Percentiles rank a stretch among this genome's conserved stretches.
These are phyloP conservation scores for Acridotheres tristis DNA, from an alignment of 2,797 vertebrate genomes.

Conservation along the genomic window DNA sequence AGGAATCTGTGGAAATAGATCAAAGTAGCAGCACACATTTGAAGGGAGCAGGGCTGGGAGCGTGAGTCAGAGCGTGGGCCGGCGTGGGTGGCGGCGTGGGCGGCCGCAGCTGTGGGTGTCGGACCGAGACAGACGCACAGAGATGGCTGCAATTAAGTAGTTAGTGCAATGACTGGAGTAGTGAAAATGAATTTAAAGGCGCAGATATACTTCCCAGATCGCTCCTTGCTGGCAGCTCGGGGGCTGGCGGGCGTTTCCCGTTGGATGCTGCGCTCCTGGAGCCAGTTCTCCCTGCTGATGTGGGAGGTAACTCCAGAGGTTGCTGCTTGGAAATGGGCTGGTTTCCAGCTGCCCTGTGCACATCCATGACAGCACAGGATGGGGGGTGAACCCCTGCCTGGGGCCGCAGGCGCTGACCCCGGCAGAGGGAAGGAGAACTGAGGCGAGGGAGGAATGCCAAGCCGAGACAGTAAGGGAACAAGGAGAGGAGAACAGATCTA, in stretches of 20 bases:
- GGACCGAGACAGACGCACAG: constrained; percentile 70
- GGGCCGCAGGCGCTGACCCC: fast-evolving
- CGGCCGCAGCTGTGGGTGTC: constrained; percentile 73
- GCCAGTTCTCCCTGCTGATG: not conserved
- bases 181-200: constrained; percentile 68
- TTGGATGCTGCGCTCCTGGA: not conserved
- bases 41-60: constrained; percentile 59
- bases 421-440: not conserved
- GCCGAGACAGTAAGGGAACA: not conserved
- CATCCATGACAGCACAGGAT: fast-evolving
- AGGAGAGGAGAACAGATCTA: constrained; percentile 8
- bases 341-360: not conserved
- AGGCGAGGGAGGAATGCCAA: not conserved
- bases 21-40: constrained; percentile 63
- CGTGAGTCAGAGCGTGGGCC: constrained; percentile 73
- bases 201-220: not conserved
- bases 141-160: constrained; percentile 69
- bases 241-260: not conserved
- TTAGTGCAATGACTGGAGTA: constrained; percentile 67
- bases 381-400: not conserved
- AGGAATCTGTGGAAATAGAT: constrained; percentile 72
- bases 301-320: not conserved
- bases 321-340: not conserved
- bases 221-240: not conserved
- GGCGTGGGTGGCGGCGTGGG: constrained; percentile 64